Conservation (phyloP, 2,113 vertebrate species). For the Corythornis madagascariensis region DNA sequence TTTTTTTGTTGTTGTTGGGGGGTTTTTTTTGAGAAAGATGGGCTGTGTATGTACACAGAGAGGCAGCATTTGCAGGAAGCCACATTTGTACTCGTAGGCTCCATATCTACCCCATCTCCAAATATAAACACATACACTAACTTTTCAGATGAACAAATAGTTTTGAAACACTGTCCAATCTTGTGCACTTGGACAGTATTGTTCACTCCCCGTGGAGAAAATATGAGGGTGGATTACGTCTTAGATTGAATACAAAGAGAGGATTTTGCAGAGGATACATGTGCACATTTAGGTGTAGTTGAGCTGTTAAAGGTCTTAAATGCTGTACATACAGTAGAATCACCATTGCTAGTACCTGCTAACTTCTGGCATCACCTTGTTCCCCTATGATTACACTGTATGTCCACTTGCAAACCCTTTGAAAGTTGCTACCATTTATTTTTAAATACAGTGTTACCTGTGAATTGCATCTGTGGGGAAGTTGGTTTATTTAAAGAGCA, state of each 20-base stretch:
- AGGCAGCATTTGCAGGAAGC: background rate
- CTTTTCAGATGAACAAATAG: background rate
- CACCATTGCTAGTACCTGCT: fast-evolving
- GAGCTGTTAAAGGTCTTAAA: background rate
- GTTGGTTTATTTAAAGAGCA: background rate
- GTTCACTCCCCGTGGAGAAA: background rate
- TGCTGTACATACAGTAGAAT: background rate
- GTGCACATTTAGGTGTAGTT: background rate
- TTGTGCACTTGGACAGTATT: background rate
- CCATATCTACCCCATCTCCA: background rate
- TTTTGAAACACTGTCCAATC: background rate
- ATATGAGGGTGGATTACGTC: fast-evolving
- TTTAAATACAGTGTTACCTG: background rate
- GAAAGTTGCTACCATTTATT: background rate
- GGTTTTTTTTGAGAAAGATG: too few species aligned
- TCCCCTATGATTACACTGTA: background rate
- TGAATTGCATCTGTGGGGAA: background rate
- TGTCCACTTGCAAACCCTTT: background rate
- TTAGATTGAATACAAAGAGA: background rate
- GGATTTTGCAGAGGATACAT: background rate
- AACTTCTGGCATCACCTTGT: background rate
- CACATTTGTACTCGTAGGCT: background rate
- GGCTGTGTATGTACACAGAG: background rate
- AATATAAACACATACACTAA: background rate
- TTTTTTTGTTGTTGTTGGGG: too few species aligned